Percentiles rank a stretch among this genome's conserved stretches.
phyloP scores from a whole-genome alignment of 2,888 invertebrate species.

The Leucophora obtusa region DNA sequence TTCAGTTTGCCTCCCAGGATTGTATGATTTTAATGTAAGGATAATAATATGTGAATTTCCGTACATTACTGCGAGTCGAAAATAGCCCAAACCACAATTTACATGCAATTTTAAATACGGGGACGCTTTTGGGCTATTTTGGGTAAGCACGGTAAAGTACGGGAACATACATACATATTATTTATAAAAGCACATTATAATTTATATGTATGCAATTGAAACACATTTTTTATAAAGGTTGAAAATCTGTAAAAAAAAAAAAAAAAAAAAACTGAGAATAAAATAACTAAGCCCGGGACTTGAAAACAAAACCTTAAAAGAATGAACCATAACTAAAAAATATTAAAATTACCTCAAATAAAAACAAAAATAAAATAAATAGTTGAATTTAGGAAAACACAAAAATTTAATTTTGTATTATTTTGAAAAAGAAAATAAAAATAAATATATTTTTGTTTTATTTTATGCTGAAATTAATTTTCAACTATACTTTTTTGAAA shows the following conservation, averaged over 20 bases:
- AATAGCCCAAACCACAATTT: too few relatives aligned
- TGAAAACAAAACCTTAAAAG: conserved; percentile 50
- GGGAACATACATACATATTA: too few relatives aligned
- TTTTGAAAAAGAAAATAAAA: conserved; percentile 8
- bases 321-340: conserved; percentile 51
- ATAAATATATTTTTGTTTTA: conserved; percentile 22
- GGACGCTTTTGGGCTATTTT: too few relatives aligned
- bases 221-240: conserved; percentile 52
- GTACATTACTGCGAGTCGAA: too few relatives aligned
- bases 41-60: too few relatives aligned
- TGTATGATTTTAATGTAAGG: conserved; percentile 8
- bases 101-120: too few relatives aligned
- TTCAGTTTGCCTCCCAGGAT: background rate
- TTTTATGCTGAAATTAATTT: conserved; percentile 37
- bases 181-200: conserved; percentile 23
- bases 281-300: conserved; percentile 53
- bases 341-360: conserved; percentile 57
- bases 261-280: conserved; percentile 20
- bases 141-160: too few relatives aligned
- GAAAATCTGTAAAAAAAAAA: conserved; percentile 9
- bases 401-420: background rate
- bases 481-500: conserved; percentile 27
- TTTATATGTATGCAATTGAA: conserved; percentile 43
- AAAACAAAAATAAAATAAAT: conserved; percentile 33
- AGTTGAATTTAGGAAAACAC: conserved; percentile 53